These are phyloP conservation scores for Machimus rusticus DNA, from an alignment of 2,888 invertebrate genomes.

Conservation along the genomic window DNA sequence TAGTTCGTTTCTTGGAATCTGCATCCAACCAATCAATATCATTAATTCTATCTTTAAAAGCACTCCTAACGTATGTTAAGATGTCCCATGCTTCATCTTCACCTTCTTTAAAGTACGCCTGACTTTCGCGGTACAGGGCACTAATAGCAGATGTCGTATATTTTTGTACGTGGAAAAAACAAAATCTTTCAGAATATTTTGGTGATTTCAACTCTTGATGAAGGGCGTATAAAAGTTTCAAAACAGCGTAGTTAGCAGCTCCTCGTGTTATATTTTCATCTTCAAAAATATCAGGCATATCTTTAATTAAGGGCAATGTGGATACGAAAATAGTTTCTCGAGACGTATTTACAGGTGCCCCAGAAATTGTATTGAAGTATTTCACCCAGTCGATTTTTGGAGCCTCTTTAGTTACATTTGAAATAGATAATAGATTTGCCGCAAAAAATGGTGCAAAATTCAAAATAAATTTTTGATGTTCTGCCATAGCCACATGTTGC, in stretches of 20 bases:
- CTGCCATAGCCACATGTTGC: neutral
- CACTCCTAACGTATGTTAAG: neutral
- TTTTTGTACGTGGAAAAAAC: conserved; percentile 1
- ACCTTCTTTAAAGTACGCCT: neutral
- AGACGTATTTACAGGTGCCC: neutral
- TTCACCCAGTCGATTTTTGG: conserved; percentile 7
- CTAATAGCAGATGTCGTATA: neutral
- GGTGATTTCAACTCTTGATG: conserved; percentile 3
- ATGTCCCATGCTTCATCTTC: conserved; percentile 1
- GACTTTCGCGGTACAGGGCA: neutral
- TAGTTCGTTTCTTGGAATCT: neutral
- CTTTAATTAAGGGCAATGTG: neutral
- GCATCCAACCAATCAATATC: conserved; percentile 5
- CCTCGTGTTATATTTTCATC: neutral
- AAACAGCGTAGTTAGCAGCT: neutral
- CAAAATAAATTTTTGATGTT: neutral
- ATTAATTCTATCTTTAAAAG: neutral
- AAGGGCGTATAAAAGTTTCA: conserved; percentile 3
- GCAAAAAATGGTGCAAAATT: neutral
- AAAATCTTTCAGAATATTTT: neutral
- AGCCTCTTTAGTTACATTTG: neutral
- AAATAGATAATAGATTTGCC: neutral
- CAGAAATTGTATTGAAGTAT: neutral
- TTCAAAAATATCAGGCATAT: neutral
- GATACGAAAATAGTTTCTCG: neutral